Evolutionary conservation across 2,113 vertebrate species (phyloP), one percentile per base, ranked within the genome.

Genomic region (Oceanites oceanicus): DNA sequence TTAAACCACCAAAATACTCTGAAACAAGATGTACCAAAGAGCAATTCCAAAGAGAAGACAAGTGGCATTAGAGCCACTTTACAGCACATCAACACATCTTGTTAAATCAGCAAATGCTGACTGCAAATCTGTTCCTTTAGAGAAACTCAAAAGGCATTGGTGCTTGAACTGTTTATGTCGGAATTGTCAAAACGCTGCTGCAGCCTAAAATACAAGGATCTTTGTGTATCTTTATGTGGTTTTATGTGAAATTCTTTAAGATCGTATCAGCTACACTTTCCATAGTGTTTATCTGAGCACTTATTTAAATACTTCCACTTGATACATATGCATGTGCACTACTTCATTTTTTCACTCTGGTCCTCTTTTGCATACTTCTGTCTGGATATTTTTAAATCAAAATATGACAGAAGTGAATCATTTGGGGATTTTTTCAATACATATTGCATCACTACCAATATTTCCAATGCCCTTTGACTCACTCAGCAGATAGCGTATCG

Each of bases 391-490:
- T 97, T 95, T 34, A 90, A 94, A 88, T 13, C 45, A 62, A 92
- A 94, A 53, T 52, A 88, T 49, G 66, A 87, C 58, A 85, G 83
- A 90, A 58, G 42, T 95, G 96, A 97, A 88, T 92, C 94, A 96
- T 67, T 70, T 50, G 84, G 96, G 92, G 62, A 66, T 21, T 96
- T 94, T 79, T 83, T 84, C 89, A 94, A 81, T 67, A 85, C 62
- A 86, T 59, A 34, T 81, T 40, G 45, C 63, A 82, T 83, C 87
- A 59, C 74, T 91, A 87, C 52, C 66, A 83, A 5, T 72, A 91
- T 93, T 96, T 96, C 85, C 94, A 96, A 42, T 9, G 65, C 50
- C n/a, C 59, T 94, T 83, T 95, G 86, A 79, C 70, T 93, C 93
- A 92, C 56, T 62, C 85, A 83, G 75, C 63, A 96, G 87, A 79